These are phyloP conservation scores for Tenebrosternarchus preto DNA, from an alignment of 2,113 vertebrate species.

Conservation along the genomic window DNA sequence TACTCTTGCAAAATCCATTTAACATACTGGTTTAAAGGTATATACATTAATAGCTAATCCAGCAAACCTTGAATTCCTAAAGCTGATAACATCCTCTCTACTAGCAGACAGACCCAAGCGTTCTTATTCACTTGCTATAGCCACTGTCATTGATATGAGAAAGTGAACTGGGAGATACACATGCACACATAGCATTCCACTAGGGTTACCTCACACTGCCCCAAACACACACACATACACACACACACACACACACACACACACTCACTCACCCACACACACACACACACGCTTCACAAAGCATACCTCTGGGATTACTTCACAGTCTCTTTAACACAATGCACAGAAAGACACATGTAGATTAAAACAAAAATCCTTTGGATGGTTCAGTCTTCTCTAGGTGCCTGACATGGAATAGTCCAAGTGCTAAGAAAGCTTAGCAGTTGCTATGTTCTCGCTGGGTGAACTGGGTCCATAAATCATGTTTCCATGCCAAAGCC, in stretches of 20 bases:
- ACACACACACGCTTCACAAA: conserved; percentile 1
- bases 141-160: conserved; percentile 34
- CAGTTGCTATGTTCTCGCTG: background rate
- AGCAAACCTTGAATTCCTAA: conserved; percentile 20
- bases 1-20: background rate
- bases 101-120: conserved; percentile 1
- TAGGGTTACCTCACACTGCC: conserved; percentile 39
- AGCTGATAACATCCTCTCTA: conserved; percentile 1
- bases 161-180: conserved; percentile 45
- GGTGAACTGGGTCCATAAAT: conserved; percentile 18
- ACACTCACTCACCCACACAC: conserved; percentile 12
- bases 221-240: conserved; percentile 21
- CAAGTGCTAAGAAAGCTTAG: background rate
- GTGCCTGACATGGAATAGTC: background rate
- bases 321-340: background rate
- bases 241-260: conserved; percentile 29
- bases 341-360: conserved; percentile 11
- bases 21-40: conserved; percentile 11
- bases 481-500: background rate
- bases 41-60: background rate
- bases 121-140: background rate
- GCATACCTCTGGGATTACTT: conserved; percentile 21
- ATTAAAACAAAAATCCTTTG: background rate
- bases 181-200: conserved; percentile 46
- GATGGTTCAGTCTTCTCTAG: background rate